Percentiles rank a stretch among this genome's conserved stretches.
Conservation (phyloP, 1,140 invertebrate genomes). For the Capitella teleta region DNA sequence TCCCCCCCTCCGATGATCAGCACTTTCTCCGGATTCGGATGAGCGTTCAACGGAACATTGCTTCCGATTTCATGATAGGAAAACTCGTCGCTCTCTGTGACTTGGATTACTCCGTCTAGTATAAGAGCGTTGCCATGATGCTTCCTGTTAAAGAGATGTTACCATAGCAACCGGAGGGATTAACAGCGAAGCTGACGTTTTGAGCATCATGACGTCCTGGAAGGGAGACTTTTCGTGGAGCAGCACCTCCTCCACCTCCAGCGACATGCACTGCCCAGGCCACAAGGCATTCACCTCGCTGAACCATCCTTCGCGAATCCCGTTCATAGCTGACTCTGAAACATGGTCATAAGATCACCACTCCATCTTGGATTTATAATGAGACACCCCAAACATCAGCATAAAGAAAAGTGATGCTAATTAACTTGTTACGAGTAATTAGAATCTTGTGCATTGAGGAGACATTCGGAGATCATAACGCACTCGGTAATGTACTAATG, state of each 20-base stretch:
- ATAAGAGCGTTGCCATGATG: slow-evolving; percentile 78
- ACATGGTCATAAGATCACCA: too few species aligned
- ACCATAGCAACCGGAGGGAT: background rate
- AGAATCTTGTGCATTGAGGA: too few species aligned
- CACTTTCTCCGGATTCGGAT: slow-evolving; percentile 80
- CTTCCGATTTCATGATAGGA: slow-evolving; percentile 98
- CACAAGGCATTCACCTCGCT: slow-evolving; percentile 60
- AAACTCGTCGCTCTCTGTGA: slow-evolving; percentile 91
- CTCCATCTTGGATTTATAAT: too few species aligned
- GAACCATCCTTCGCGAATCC: slow-evolving; percentile 38
- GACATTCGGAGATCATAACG: too few species aligned
- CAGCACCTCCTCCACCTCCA: slow-evolving; percentile 75
- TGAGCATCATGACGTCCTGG: slow-evolving; percentile 79
- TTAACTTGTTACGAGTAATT: too few species aligned
- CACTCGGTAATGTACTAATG: too few species aligned
- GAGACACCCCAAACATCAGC: too few species aligned
- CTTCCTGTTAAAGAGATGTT: slow-evolving; percentile 48
- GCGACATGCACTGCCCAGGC: slow-evolving; percentile 80
- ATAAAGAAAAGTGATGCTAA: too few species aligned
- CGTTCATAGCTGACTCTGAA: too few species aligned
- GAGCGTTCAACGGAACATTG: slow-evolving; percentile 80
- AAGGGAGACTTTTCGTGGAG: slow-evolving; percentile 71
- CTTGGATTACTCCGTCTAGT: slow-evolving; percentile 93
- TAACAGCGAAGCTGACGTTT: slow-evolving; percentile 57
- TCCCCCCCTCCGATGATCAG: slow-evolving; percentile 96